Evolutionary conservation across 2,797 vertebrate species (phyloP).

Genomic region (Thaleichthys pacificus): DNA sequence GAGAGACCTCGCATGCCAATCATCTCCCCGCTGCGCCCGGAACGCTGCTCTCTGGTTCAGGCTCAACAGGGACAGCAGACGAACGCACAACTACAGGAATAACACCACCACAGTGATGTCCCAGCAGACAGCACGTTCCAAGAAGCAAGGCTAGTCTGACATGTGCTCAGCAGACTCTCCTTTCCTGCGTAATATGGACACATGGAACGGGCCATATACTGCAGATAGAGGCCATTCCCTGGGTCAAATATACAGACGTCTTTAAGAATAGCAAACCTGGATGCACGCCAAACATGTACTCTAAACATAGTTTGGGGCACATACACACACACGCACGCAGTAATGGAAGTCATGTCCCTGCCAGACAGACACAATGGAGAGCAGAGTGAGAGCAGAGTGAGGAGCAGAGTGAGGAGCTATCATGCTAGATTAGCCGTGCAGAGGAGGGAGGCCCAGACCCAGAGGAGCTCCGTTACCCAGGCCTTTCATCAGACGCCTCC

Average conservation of each 20-base stretch:
- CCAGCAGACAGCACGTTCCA: slow-evolving; percentile 23
- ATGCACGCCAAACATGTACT: slow-evolving; percentile 34
- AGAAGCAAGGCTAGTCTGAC: not conserved
- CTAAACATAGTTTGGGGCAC: not conserved
- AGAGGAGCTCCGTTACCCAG: slow-evolving; percentile 65
- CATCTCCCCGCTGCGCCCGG: slow-evolving; percentile 58
- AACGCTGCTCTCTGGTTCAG: slow-evolving; percentile 45
- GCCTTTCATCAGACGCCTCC: slow-evolving; percentile 63
- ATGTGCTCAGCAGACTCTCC: not conserved
- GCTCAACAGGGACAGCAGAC: slow-evolving; percentile 42
- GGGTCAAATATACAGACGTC: slow-evolving; percentile 33
- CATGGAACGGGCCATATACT: no score
- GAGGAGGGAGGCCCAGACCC: slow-evolving; percentile 25
- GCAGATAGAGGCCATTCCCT: slow-evolving; percentile 30
- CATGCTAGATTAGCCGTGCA: slow-evolving; percentile 63
- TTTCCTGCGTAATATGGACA: not conserved
- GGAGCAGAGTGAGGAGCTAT: slow-evolving; percentile 53
- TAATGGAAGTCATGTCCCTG: slow-evolving; percentile 59
- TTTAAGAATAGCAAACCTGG: slow-evolving; percentile 34
- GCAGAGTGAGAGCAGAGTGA: slow-evolving; percentile 33
- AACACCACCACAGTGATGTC: slow-evolving; percentile 15
- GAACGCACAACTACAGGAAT: slow-evolving; percentile 31
- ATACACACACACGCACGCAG: slow-evolving; percentile 27
- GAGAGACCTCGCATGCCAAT: slow-evolving; percentile 63
- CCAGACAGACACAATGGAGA: slow-evolving; percentile 52